Base-by-base conservation (phyloP, 2,113 vertebrate species). In the Pedetes capensis region DNA sequence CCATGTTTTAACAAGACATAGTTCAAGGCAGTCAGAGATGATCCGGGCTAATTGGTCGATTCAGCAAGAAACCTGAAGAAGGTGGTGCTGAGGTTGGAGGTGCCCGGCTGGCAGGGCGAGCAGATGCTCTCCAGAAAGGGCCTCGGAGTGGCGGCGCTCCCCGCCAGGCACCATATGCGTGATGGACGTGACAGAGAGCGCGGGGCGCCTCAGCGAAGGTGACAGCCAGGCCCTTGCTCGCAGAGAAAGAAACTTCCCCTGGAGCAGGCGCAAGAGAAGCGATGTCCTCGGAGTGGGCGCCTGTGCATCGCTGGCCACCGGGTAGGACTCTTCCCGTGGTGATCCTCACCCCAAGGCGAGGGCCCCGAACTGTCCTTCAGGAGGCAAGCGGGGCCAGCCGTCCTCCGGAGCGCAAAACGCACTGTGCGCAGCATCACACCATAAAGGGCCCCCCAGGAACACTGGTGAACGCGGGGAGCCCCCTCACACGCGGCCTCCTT, bases 31-130 rank as follows among this genome's bases (percentile, higher is more conserved):
- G 86, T 91, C 97, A 96, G 96, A 96, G 91, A 91, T 10, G 5
- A 95, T 91, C 34, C 5, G 34, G 95, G 96, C 91, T 97, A 97
- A 96, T 97, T 96, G 97, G 97, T 95, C 93, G 96, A 96, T 95
- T 97, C 96, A 97, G 96, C 96, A 96, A 96, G 96, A 97, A 97
- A 91, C 93, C 96, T 47, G 74, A 96, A 94, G 89, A 97, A 97
- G 96, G 97, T 95, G 96, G 94, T 57, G 95, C 92, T 90, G 88
- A 95, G 96, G 96, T 75, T 81, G 96, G 94, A 74, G 96, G 91
- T 93, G 23, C 83, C 92, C 66, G 96, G 87, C 82, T 94, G 95
- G 97, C 97, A 95, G 95, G 94, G 94, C 51, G 79, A 89, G 92
- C 97, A 97, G 97, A 89, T 97, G 97, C 94, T 97, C 96, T 61